Evolutionary conservation across 2,888 invertebrate species (phyloP).

Genomic region (Seira ritae): DNA sequence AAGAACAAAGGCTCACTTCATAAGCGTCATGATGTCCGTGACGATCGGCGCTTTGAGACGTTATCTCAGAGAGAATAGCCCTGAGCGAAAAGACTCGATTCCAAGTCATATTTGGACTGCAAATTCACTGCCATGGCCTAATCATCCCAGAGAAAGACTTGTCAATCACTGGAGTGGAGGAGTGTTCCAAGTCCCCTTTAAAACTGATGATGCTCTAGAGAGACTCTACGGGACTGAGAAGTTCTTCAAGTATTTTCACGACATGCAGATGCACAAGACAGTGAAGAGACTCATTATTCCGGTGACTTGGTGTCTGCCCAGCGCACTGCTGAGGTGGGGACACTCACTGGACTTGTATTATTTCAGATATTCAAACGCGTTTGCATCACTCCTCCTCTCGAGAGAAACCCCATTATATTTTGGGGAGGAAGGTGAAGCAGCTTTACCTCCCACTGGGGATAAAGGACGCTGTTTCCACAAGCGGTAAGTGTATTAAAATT

Average conservation of each 20-base stretch:
- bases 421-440: slow-evolving; percentile 54
- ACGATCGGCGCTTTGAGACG: slow-evolving; percentile 60
- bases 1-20: slow-evolving; percentile 64
- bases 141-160: slow-evolving; percentile 48
- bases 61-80: slow-evolving; percentile 44
- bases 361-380: slow-evolving; percentile 65
- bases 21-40: slow-evolving; percentile 64
- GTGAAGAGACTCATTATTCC: slow-evolving; percentile 63
- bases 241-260: slow-evolving; percentile 65
- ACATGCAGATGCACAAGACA: slow-evolving; percentile 63
- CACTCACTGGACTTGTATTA: slow-evolving; percentile 61
- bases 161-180: slow-evolving; percentile 69
- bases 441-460: slow-evolving; percentile 63
- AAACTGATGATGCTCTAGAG: slow-evolving; percentile 55
- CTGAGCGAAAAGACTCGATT: slow-evolving; percentile 21
- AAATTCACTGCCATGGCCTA: slow-evolving; percentile 65
- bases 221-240: slow-evolving; percentile 59
- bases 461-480: slow-evolving; percentile 59
- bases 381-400: slow-evolving; percentile 59
- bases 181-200: slow-evolving; percentile 62
- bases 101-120: slow-evolving; percentile 64
- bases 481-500: slow-evolving; percentile 44
- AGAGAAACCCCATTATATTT: slow-evolving; percentile 52
- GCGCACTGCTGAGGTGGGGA: slow-evolving; percentile 53
- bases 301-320: slow-evolving; percentile 62